These are phyloP conservation scores for Anoplius nigerrimus DNA, from an alignment of 2,888 invertebrate species.

Conservation along the genomic window DNA sequence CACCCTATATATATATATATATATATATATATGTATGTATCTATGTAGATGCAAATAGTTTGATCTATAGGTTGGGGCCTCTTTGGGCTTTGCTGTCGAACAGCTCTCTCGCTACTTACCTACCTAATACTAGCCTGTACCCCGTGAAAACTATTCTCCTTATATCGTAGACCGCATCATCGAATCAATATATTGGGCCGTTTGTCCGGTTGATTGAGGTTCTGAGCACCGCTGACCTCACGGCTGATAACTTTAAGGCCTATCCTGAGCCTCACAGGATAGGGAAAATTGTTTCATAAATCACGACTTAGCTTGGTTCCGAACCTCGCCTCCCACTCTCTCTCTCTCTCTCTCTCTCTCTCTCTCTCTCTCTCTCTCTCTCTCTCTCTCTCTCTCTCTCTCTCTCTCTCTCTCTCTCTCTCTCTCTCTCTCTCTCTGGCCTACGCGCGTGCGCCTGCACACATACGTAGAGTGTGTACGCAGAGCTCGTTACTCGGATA, in stretches of 20 bases:
- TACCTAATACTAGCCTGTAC: too few relatives aligned
- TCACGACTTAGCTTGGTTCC: conserved; percentile 41
- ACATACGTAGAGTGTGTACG: too few relatives aligned
- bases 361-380: not conserved
- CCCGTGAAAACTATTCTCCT: not conserved
- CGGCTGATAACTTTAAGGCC: conserved; percentile 31
- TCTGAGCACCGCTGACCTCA: conserved; percentile 15
- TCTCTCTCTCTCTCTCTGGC: conserved; percentile 23
- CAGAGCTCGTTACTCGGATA: conserved; percentile 41
- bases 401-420: not conserved
- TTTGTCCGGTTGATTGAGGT: not conserved
- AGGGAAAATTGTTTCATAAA: conserved; percentile 55
- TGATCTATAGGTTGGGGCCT: too few relatives aligned
- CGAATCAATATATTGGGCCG: too few relatives aligned
- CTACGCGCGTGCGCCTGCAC: conserved; percentile 11
- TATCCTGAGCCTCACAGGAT: conserved; percentile 29
- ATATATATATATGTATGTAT: too few relatives aligned
- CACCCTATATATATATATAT: too few relatives aligned
- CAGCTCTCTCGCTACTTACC: too few relatives aligned
- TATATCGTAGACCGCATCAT: too few relatives aligned
- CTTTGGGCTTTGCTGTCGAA: too few relatives aligned
- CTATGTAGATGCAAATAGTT: too few relatives aligned
- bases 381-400: not conserved
- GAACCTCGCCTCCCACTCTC: conserved; percentile 18
- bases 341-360: not conserved